phyloP scores from a whole-genome alignment of 2,888 invertebrate species.

The Balanococcus diminutus region DNA sequence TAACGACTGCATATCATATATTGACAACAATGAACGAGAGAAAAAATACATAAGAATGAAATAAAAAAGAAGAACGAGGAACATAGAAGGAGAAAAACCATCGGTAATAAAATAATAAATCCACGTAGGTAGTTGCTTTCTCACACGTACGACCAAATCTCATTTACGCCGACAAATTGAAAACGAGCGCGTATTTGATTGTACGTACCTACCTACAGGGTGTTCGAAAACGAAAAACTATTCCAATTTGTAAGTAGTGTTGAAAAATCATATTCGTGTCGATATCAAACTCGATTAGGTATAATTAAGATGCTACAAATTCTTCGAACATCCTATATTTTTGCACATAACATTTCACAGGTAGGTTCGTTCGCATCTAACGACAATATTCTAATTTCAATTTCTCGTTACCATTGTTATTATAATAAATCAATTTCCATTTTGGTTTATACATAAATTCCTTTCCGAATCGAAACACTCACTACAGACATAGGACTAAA shows the following conservation, averaged over 20 bases:
- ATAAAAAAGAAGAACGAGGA: neutral
- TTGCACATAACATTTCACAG: neutral
- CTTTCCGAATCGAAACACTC: neutral
- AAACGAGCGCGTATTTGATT: neutral
- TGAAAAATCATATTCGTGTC: no score
- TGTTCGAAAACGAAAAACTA: neutral
- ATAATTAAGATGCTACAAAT: neutral
- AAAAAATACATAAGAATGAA: neutral
- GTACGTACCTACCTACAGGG: neutral
- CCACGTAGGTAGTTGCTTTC: conserved; percentile 11
- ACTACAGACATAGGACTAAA: neutral
- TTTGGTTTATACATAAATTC: neutral
- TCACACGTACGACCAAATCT: conserved; percentile 20
- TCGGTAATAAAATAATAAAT: conserved; percentile 6
- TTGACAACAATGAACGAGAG: neutral
- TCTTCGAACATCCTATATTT: neutral
- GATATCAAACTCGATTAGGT: neutral
- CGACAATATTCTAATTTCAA: conserved; percentile 14
- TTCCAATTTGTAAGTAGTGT: no score
- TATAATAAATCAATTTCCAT: conserved; percentile 37
- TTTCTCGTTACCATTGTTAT: conserved; percentile 26
- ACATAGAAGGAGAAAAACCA: neutral
- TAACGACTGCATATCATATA: neutral
- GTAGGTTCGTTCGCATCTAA: neutral
- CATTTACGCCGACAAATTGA: conserved; percentile 34